Evolutionary conservation across 2,888 invertebrate genomes (phyloP), one percentile per base, ranked within the genome.

Genomic region (Andricus quercusramuli): DNA sequence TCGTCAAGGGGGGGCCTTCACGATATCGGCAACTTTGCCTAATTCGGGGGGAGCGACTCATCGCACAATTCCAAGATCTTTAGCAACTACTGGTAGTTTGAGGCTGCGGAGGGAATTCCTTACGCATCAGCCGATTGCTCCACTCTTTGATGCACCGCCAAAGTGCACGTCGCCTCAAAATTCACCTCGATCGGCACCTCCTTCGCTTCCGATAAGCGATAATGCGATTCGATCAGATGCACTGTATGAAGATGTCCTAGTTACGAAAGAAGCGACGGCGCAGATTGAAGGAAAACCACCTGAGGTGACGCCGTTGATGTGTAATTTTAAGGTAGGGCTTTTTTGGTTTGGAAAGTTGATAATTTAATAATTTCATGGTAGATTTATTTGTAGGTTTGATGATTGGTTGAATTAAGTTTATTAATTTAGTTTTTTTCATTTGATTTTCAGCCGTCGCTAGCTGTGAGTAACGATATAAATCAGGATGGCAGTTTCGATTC

Each of bases 31-130:
- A 66, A 92, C 89, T 80, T 85, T 93, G 86, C 90, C 92, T 78
- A 92, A 89, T 85, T 90, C 91, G 85, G 89, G 86, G 79, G 91
- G 93, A 88, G 93, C 86, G 89, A 93, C 87, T 88, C 95, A 93
- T 93, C 94, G 95, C 64, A 93, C 95, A 44, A 94, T 95, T 87
- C 94, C 95, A 25, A 94, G 95, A 80, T 93, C 92, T 79, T 84
- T 93, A 65, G 93, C 93, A 1, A 91, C 92, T 5, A 90, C 89
- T 59, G 88, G 88, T 6, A 90, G 90, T 81, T 83, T 89, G 37
- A 87, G 90, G 79, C 80, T 92, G 41, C 86, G 90, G 78, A 87
- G 89, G 78, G 93, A 93, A 37, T 89, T 91, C 44, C 85, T 87
- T 67, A 87, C 85, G n/a, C 91, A 91, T 85, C 89, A 89, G 70